Conservation (phyloP, 1,140 invertebrate genomes). For the Microvelia longipes region DNA sequence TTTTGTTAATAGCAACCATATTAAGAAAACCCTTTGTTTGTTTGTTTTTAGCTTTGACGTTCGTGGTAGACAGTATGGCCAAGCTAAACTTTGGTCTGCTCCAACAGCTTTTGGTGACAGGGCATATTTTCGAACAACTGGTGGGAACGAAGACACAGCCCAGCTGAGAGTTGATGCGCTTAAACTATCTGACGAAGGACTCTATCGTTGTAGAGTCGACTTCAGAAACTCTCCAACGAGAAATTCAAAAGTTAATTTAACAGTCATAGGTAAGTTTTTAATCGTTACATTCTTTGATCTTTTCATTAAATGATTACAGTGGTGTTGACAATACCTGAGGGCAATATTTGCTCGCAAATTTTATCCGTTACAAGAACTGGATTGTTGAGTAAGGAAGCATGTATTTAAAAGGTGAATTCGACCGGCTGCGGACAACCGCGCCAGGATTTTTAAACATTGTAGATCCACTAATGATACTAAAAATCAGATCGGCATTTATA, state of each 20-base stretch:
- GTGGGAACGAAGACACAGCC: constrained; percentile 48
- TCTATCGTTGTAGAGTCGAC: constrained; percentile 74
- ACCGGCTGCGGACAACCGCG: no score
- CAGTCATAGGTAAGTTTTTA: constrained; percentile 70
- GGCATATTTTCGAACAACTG: constrained; percentile 54
- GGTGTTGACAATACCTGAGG: not conserved
- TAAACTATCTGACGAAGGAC: constrained; percentile 53
- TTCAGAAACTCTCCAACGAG: constrained; percentile 73
- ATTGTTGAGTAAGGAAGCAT: no score
- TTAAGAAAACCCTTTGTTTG: no score
- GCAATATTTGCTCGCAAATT: not conserved
- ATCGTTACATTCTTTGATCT: not conserved
- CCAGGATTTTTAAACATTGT: no score
- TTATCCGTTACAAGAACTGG: no score
- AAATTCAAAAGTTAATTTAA: constrained; percentile 70
- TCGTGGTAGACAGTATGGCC: constrained; percentile 53
- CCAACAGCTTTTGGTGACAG: constrained; percentile 56
- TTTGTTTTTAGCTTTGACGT: constrained; percentile 58
- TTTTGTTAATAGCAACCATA: no score
- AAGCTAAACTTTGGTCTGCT: constrained; percentile 64
- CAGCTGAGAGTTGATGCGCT: constrained; percentile 57
- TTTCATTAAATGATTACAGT: no score
- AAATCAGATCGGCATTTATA: no score
- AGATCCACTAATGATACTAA: no score
- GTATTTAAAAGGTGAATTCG: no score